phyloP scores from a whole-genome alignment of 1,140 invertebrate species.

The Adelges cooleyi region DNA sequence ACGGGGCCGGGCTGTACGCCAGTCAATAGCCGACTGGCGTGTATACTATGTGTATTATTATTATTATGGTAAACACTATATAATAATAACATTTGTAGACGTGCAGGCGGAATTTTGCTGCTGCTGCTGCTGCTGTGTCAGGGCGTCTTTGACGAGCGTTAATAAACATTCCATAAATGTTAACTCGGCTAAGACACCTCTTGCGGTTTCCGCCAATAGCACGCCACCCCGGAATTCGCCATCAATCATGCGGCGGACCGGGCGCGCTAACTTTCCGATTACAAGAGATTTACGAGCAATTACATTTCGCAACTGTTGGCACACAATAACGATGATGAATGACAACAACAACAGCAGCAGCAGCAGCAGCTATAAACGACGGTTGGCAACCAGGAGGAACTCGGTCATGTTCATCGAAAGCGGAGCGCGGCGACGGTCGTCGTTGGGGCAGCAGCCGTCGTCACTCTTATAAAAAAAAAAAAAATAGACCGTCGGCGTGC shows the following conservation, averaged over 20 bases:
- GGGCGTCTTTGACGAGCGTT: not conserved
- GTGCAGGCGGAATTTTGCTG: too few species aligned
- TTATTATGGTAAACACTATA: too few species aligned
- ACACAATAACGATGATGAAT: constrained; percentile 27
- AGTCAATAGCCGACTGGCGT: too few species aligned
- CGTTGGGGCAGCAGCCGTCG: too few species aligned
- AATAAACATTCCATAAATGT: constrained; percentile 27
- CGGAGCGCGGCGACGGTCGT: too few species aligned
- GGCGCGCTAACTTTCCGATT: constrained; percentile 19
- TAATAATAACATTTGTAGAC: too few species aligned
- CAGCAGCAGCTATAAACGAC: not conserved
- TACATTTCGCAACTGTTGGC: constrained; percentile 16
- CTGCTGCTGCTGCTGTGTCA: not conserved
- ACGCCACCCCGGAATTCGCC: constrained; percentile 2
- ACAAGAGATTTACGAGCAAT: constrained; percentile 28
- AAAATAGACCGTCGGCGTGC: too few species aligned
- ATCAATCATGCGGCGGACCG: constrained; percentile 5
- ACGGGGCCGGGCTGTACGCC: too few species aligned
- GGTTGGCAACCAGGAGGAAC: too few species aligned
- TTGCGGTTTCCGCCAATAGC: constrained; percentile 14
- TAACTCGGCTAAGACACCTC: constrained; percentile 7
- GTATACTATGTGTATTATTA: too few species aligned
- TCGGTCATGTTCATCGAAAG: too few species aligned
- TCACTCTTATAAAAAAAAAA: too few species aligned
- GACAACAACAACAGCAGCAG: not conserved